Conservation (phyloP, 2,888 invertebrate species). For the Carpatolechia fugitivella region DNA sequence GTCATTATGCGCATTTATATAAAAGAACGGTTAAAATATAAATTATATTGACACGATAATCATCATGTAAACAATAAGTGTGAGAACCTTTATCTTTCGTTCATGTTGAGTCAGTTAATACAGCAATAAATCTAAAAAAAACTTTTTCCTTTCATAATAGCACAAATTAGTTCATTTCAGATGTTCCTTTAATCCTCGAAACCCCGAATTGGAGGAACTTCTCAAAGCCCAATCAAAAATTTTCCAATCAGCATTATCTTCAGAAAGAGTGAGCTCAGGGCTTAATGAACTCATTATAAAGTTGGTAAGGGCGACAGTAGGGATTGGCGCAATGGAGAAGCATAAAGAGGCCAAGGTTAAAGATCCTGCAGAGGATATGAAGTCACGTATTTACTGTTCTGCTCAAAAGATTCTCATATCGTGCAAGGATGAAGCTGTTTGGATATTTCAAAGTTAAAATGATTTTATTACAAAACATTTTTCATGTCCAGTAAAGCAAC, state of each 20-base stretch:
- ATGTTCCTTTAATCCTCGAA: constrained; percentile 10
- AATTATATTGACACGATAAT: too few species aligned
- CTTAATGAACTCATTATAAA: constrained; percentile 71
- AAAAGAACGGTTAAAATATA: too few species aligned
- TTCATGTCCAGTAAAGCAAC: too few species aligned
- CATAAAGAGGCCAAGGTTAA: constrained; percentile 1
- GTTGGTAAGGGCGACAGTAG: constrained; percentile 42
- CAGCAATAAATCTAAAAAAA: too few species aligned
- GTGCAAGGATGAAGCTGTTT: too few species aligned
- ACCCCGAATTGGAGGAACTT: constrained; percentile 17
- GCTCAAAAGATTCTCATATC: not conserved
- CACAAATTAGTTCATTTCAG: not conserved
- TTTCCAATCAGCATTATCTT: constrained; percentile 41
- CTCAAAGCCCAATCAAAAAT: constrained; percentile 42
- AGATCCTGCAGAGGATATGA: not conserved
- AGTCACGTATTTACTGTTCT: not conserved
- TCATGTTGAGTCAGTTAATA: too few species aligned
- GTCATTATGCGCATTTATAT: too few species aligned
- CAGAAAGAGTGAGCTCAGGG: constrained; percentile 39
- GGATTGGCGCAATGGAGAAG: constrained; percentile 22
- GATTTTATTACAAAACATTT: too few species aligned
- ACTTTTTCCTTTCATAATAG: not conserved
- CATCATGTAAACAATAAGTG: too few species aligned
- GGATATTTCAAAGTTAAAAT: too few species aligned
- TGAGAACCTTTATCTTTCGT: too few species aligned